Base-by-base conservation (phyloP, 2,797 vertebrate genomes). In the Alauda arvensis region DNA sequence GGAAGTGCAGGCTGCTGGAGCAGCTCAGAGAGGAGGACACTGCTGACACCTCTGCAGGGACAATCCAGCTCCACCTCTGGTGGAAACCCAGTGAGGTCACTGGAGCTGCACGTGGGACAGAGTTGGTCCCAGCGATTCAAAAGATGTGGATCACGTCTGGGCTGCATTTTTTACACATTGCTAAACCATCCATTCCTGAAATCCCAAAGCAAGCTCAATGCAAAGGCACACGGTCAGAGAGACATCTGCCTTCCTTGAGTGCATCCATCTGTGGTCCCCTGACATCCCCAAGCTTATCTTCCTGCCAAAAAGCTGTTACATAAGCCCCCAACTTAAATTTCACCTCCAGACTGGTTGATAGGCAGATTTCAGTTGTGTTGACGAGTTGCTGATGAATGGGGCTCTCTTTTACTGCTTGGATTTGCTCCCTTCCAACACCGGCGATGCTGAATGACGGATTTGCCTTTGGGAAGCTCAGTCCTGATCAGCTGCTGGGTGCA, bases 181-280 rank as follows among this genome's bases (percentile, higher is more conserved):
- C 94, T 90, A 91, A 88, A n/a, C 66, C 74, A 79, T 87, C 94
- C 95, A 93, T 96, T 94, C 92, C 89, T 89, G 91, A 93, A 90
- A 85, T 91, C 94, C 94, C 82, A 59, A 28, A 59, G 88, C 91
- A 94, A 91, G 92, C 91, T 84, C 63, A 20, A 87, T 91, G 87
- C 74, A 66, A 69, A 83, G 92, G 91, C 93, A 91, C 89, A 93
- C 65, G 53, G 45, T 59, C 5, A 68, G 72, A 31, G 85, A 76
- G 79, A 84, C 95, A 96, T 96, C 96, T 96, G 95, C 80, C 92
- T 94, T 90, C 88, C 93, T 91, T 95, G 93, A 95, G 85, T 71
- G 70, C 78, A 67, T 96, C 94, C 95, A 95, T 93, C 95, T 93
- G 85, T 79, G 77, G 84, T 94, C 95, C 94, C 95, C 68, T 61